Base-by-base conservation (phyloP, 1,140 invertebrate species). In the Drosophila fuyamai region DNA sequence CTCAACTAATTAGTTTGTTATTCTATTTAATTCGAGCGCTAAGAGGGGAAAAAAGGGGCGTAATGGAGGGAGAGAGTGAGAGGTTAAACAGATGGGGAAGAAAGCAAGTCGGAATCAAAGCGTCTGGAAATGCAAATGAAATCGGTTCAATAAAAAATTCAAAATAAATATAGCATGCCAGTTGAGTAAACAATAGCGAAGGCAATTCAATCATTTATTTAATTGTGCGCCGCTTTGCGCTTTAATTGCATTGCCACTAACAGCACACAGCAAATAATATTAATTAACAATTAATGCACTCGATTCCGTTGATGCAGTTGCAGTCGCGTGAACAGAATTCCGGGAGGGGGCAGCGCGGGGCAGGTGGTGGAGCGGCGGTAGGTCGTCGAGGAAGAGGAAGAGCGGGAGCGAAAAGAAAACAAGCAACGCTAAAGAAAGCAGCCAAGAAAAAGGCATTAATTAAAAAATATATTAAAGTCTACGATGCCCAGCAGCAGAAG, bases 1-100 rank as follows among this genome's bases (percentile, higher is more conserved):
- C 80, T 89, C 75, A 78, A 89, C 84, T 88, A 88, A 88, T 88
- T 88, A 88, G 84, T 88, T 88, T 88, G 84, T 84, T 88, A 88
- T 88, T 89, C 84, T 88, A 88, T 89, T 88, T 77, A 78, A 80
- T 80, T 83, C 61, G 72, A 59, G 56, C 43, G 18, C n/a, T 1
- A 5, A 7, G 13, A 27, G 53, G 10, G n/a, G 9, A 38, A 38
- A 38, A 10, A 36, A 12, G 29, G 13, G 2, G 13, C 4, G n/a
- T 7, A 12, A 32, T 1, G 41, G 44, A n/a, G 8, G 23, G 13
- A 10, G 13, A 23, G 23, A 13, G 54, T 7, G n/a, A 10, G 57
- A 44, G 29, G 14, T 14, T 51, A n/a, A 48, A 53, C 68, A 72
- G 48, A 73, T 62, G 68, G 57, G 48, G 36, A 29, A 29, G 53